Conservation (phyloP, 1,140 invertebrate species). For the Psilanteris sp. region DNA sequence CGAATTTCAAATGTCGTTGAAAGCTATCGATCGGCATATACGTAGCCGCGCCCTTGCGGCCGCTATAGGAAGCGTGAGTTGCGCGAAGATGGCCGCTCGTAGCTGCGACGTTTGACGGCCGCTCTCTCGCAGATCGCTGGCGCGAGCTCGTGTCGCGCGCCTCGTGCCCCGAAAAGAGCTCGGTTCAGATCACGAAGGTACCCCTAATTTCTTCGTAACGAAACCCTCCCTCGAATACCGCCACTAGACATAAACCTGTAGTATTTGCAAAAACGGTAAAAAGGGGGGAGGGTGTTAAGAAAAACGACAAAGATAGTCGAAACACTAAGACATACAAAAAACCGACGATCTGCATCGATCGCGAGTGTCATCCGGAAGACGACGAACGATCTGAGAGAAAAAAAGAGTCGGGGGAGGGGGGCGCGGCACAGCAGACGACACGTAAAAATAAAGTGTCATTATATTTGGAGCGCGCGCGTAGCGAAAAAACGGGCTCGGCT, state of each 20-base stretch:
- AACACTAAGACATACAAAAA: background rate
- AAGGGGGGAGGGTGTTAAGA: no score
- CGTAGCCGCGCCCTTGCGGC: constrained; percentile 3
- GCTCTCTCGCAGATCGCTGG: constrained; percentile 11
- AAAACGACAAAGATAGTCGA: background rate
- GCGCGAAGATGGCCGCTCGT: constrained; percentile 29
- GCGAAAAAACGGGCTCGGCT: constrained; percentile 28
- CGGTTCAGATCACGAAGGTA: constrained; percentile 5
- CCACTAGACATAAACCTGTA: no score
- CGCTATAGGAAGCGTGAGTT: constrained; percentile 8
- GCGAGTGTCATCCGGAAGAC: no score
- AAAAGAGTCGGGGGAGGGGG: background rate
- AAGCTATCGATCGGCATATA: constrained; percentile 10
- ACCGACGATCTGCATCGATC: background rate
- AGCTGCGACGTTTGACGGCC: constrained; percentile 28
- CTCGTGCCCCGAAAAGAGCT: constrained; percentile 4
- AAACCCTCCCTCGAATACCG: no score
- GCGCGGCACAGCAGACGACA: constrained; percentile 31
- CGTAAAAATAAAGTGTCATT: constrained; percentile 59
- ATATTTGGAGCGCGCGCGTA: constrained; percentile 53
- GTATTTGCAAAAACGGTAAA: no score
- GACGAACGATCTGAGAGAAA: no score
- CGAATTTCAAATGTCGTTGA: constrained; percentile 5
- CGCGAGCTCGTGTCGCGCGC: constrained; percentile 35
- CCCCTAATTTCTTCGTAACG: no score